Evolutionary conservation across 2,113 vertebrate genomes (phyloP).

Genomic region (Mus spicilegus): DNA sequence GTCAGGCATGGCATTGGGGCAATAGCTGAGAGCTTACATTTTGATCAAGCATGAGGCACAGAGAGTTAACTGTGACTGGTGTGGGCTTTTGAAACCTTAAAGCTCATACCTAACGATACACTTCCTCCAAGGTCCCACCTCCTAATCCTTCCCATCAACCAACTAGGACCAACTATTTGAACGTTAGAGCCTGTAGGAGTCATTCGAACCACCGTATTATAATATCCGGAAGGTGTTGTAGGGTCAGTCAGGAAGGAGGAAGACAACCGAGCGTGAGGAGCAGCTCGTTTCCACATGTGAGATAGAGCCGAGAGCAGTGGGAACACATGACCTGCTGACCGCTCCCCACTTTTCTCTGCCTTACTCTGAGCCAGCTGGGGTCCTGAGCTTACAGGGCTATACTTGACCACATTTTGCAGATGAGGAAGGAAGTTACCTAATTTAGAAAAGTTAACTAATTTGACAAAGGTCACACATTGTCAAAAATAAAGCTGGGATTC

Average conservation of each 20-base stretch:
- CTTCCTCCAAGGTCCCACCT: not conserved
- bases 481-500: not conserved
- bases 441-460: not conserved
- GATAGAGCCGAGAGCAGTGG: not conserved
- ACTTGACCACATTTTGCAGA: not conserved
- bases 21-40: not conserved
- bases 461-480: not conserved
- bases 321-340: not conserved
- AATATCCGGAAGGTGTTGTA: slow-evolving; percentile 25
- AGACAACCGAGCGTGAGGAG: not conserved
- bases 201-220: not conserved
- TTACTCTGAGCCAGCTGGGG: not conserved
- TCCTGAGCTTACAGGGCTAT: not conserved
- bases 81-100: not conserved
- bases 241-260: slow-evolving; percentile 6
- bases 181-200: not conserved
- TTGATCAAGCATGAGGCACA: not conserved
- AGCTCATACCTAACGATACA: not conserved
- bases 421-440: not conserved
- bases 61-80: not conserved
- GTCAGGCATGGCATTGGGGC: not conserved
- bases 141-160: not conserved
- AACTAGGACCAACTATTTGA: not conserved
- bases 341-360: not conserved
- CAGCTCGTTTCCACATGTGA: not conserved